Conservation (phyloP, 2,113 vertebrate genomes). For the Eptesicus fuscus region DNA sequence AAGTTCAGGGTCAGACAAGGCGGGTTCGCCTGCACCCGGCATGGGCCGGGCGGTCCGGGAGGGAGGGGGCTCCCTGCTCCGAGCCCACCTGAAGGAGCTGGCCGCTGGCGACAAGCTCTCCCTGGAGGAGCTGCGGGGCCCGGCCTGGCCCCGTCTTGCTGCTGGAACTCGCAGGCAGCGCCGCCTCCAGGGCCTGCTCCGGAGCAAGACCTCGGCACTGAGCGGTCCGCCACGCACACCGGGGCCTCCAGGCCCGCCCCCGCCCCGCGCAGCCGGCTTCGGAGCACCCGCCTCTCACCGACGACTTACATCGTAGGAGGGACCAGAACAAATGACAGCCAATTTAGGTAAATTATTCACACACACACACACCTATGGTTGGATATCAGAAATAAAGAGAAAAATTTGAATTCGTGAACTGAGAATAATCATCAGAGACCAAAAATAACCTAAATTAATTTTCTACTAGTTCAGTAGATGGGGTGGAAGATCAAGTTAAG, state of each 20-base stretch:
- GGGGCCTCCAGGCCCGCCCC: not conserved
- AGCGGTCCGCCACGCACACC: no score
- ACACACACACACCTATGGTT: not conserved
- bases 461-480: not conserved
- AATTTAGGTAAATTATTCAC: not conserved
- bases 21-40: not conserved
- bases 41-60: fast-evolving
- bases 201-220: not conserved
- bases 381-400: not conserved
- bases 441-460: not conserved
- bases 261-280: not conserved
- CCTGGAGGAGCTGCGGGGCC: not conserved
- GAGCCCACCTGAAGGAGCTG: not conserved
- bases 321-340: not conserved
- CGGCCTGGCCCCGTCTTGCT: not conserved
- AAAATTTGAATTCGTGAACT: not conserved
- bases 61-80: not conserved
- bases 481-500: not conserved
- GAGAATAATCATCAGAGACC: not conserved
- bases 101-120: not conserved
- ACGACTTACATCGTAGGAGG: not conserved
- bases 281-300: not conserved
- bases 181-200: not conserved
- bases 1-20: not conserved
- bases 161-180: not conserved